These are phyloP conservation scores for Hippocampus zosterae DNA, from an alignment of 2,113 vertebrate genomes.

Conservation along the genomic window DNA sequence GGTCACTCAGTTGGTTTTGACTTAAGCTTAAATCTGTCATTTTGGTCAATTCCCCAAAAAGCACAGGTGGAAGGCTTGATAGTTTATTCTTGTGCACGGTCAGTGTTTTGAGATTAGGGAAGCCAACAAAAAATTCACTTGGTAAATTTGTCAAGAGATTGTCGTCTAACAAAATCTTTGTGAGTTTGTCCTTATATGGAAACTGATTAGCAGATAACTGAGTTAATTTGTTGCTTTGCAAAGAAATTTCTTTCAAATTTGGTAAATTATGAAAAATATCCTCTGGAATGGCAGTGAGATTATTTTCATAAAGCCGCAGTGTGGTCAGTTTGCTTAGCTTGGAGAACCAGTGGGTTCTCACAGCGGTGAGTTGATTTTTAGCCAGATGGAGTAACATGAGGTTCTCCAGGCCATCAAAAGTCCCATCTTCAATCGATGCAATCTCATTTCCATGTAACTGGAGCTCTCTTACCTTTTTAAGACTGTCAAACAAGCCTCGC, in stretches of 20 bases:
- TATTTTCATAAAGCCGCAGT: slow-evolving; percentile 74
- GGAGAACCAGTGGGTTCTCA: slow-evolving; percentile 63
- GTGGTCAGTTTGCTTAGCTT: slow-evolving; percentile 60
- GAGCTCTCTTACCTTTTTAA: slow-evolving; percentile 58
- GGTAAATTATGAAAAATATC: slow-evolving; percentile 63
- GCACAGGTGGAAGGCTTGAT: slow-evolving; percentile 52
- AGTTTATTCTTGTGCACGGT: slow-evolving; percentile 67
- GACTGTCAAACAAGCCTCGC: slow-evolving; percentile 69
- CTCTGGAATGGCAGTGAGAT: slow-evolving; percentile 65
- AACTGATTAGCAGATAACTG: slow-evolving; percentile 66
- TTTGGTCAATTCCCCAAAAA: slow-evolving; percentile 67
- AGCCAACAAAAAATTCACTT: slow-evolving; percentile 61
- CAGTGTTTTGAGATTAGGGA: slow-evolving; percentile 65
- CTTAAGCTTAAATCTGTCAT: slow-evolving; percentile 66
- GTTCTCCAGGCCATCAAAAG: slow-evolving; percentile 72
- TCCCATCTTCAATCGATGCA: slow-evolving; percentile 66
- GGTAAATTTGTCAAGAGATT: slow-evolving; percentile 72
- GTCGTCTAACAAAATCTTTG: slow-evolving; percentile 57
- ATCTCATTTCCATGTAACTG: slow-evolving; percentile 68
- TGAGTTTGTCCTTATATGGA: slow-evolving; percentile 66
- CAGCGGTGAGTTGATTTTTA: slow-evolving; percentile 66
- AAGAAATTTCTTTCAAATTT: slow-evolving; percentile 65
- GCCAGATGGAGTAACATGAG: slow-evolving; percentile 66
- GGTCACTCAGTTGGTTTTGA: slow-evolving; percentile 62
- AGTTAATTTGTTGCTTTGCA: slow-evolving; percentile 65